Conservation (phyloP, 2,113 vertebrate species). For the Phaetusa simplex region DNA sequence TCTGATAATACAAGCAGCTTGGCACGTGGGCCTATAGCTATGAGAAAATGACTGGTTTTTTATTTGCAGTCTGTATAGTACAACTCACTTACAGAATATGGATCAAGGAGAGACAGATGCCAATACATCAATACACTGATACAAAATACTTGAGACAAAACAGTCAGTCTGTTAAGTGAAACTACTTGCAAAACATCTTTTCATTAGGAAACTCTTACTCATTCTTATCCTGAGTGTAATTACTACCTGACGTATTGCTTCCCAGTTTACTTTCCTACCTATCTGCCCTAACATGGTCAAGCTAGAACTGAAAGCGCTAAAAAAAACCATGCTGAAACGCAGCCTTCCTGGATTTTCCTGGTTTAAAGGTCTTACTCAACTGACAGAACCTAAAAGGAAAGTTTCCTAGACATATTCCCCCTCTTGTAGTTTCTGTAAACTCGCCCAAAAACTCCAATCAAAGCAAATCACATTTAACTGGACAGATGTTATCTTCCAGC, state of each 20-base stretch:
- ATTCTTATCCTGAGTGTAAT: background rate
- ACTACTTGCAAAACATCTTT: background rate
- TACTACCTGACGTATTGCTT: background rate
- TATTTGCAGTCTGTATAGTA: background rate
- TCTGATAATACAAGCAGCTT: background rate
- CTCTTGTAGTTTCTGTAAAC: background rate
- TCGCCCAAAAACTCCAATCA: background rate
- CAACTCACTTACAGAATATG: background rate
- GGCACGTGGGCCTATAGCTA: background rate
- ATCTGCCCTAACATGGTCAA: background rate
- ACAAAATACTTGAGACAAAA: background rate
- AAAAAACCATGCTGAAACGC: rapidly evolving
- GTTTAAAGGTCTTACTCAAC: background rate
- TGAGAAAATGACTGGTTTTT: background rate
- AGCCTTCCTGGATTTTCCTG: background rate
- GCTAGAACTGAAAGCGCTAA: background rate
- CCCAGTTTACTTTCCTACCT: background rate
- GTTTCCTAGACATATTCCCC: background rate
- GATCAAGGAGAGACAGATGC: background rate
- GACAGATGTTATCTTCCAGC: background rate
- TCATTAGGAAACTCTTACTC: background rate
- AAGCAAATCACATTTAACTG: background rate
- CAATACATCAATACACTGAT: background rate
- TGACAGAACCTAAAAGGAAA: background rate
- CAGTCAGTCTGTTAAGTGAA: background rate